A percentile compares a stretch with the other conserved stretches of the same genome.
phyloP scores from a whole-genome alignment of 1,140 invertebrate species.

The Oreohelix idahoensis region DNA sequence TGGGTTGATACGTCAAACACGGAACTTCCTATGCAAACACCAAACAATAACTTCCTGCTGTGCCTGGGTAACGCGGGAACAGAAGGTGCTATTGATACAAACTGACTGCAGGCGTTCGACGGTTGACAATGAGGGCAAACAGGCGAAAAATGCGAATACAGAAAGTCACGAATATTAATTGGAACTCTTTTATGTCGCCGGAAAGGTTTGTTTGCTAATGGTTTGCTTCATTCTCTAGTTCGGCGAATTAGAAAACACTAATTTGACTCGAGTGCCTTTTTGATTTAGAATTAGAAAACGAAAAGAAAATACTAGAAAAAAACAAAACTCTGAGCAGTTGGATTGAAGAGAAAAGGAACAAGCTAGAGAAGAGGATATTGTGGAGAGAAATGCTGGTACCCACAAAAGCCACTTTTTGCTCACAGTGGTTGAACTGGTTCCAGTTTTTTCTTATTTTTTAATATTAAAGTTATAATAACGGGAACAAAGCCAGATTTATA shows the following conservation, averaged over 20 bases:
- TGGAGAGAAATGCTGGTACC: not conserved
- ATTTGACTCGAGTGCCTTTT: slow-evolving; percentile 10
- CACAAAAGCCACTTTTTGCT: not conserved
- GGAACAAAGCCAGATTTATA: too few relatives aligned
- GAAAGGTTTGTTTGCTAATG: not conserved
- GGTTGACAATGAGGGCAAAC: not conserved
- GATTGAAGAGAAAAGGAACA: not conserved
- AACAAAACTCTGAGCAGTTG: not conserved
- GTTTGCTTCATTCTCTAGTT: not conserved
- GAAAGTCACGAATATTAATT: slow-evolving; percentile 1
- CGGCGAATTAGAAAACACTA: not conserved
- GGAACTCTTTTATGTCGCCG: not conserved
- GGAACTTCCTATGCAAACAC: too few relatives aligned
- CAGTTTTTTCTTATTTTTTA: too few relatives aligned
- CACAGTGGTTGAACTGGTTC: not conserved
- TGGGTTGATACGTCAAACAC: too few relatives aligned
- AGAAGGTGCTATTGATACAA: not conserved
- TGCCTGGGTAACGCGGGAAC: not conserved
- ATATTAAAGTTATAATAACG: too few relatives aligned
- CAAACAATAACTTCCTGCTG: not conserved
- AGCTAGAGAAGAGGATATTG: not conserved
- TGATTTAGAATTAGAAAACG: not conserved
- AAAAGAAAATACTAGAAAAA: not conserved
- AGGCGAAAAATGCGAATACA: not conserved
- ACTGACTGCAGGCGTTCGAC: too few relatives aligned